phyloP scores from a whole-genome alignment of 2,797 vertebrate species.

The Trachurus trachurus region DNA sequence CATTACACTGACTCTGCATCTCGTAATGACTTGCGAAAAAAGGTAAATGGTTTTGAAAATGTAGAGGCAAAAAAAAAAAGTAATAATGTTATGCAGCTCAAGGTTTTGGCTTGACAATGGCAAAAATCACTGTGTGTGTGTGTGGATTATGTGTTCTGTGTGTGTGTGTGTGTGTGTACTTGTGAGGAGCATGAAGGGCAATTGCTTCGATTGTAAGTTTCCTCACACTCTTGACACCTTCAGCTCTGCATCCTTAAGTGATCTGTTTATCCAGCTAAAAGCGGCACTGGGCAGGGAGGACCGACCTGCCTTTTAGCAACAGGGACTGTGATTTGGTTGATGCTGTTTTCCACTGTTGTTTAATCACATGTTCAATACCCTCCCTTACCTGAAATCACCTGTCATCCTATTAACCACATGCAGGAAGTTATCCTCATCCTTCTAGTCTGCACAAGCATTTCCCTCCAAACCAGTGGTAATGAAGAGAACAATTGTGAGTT shows the following conservation, averaged over 20 bases:
- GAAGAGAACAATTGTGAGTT: too few relatives aligned
- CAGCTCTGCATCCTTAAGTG: constrained; percentile 11
- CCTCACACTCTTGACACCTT: constrained; percentile 36
- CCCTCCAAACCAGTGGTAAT: too few relatives aligned
- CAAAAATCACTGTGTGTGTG: not conserved
- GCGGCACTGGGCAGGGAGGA: constrained; percentile 2
- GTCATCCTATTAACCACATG: too few relatives aligned
- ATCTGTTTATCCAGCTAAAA: constrained; percentile 31
- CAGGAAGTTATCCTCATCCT: too few relatives aligned
- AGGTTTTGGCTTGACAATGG: not conserved
- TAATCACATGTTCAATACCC: too few relatives aligned
- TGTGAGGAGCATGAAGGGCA: not conserved
- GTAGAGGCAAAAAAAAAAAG: not conserved
- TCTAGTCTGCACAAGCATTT: too few relatives aligned
- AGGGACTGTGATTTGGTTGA: not conserved
- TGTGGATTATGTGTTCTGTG: not conserved
- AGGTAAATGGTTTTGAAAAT: not conserved
- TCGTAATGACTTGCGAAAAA: not conserved
- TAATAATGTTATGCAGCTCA: not conserved
- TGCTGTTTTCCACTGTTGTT: not conserved
- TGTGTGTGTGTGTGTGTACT: not conserved
- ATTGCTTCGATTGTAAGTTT: constrained; percentile 8
- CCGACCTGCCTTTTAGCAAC: not conserved
- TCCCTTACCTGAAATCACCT: too few relatives aligned
- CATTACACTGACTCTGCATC: not conserved